Conservation (phyloP, 2,113 vertebrate species). For the Oriolus oriolus region DNA sequence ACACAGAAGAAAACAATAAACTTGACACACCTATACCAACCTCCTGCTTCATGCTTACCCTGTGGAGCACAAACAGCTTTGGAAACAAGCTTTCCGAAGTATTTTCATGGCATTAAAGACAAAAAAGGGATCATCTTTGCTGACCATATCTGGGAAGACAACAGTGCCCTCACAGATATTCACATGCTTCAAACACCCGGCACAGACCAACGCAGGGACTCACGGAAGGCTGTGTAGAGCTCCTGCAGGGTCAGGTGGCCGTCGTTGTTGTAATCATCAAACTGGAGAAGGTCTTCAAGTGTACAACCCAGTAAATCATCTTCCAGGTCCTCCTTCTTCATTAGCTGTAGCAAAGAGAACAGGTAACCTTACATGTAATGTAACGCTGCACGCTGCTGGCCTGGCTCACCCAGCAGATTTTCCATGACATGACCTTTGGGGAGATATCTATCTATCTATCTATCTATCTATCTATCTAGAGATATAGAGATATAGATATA, state of each 20-base stretch:
- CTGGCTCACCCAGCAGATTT: background rate
- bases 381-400: background rate
- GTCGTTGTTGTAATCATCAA: slow-evolving; percentile 91
- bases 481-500: background rate
- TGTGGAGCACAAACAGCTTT: background rate
- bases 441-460: background rate
- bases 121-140: background rate
- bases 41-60: background rate
- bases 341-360: slow-evolving; percentile 68
- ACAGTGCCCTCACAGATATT: background rate
- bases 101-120: background rate
- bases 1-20: background rate
- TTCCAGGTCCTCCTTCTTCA: slow-evolving; percentile 77
- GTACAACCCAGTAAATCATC: slow-evolving; percentile 80
- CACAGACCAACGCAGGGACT: slow-evolving; percentile 62
- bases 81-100: background rate
- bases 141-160: background rate
- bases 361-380: background rate
- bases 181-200: fast-evolving
- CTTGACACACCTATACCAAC: background rate
- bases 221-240: slow-evolving; percentile 93
- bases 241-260: slow-evolving; percentile 84
- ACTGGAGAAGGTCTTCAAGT: slow-evolving; percentile 85
- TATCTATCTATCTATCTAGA: background rate
- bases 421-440: background rate